phyloP scores from a whole-genome alignment of 1,140 invertebrate species.

The Coenobita brevimanus region DNA sequence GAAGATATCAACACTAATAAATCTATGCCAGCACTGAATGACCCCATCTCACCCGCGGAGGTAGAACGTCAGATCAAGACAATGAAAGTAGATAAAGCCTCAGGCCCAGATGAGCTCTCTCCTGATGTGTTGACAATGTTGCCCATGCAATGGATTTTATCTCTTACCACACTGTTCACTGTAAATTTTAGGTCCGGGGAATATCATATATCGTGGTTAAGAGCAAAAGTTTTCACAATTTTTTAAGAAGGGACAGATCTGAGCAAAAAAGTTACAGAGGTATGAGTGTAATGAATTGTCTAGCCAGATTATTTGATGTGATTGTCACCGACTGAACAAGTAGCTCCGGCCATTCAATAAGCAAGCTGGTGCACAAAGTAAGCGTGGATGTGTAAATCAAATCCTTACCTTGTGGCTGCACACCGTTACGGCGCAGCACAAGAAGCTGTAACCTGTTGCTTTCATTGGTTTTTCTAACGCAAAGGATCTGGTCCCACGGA shows the following conservation, averaged over 20 bases:
- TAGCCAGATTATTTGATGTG: conserved; percentile 1
- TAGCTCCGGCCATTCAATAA: neutral
- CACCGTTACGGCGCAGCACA: neutral
- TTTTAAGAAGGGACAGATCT: conserved; percentile 8
- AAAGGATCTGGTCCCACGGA: neutral
- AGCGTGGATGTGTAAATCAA: neutral
- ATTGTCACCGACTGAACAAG: neutral
- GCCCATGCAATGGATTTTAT: conserved; percentile 11
- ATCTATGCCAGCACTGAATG: conserved; percentile 8
- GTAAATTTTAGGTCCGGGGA: too few relatives aligned
- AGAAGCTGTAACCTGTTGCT: neutral
- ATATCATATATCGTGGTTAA: neutral
- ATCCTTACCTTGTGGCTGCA: neutral
- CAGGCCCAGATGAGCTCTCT: too few relatives aligned
- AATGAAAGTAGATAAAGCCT: conserved; percentile 25
- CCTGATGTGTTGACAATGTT: conserved; percentile 6
- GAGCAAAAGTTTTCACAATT: too few relatives aligned
- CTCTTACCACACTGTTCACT: neutral
- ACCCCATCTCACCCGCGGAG: neutral
- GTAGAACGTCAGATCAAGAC: too few relatives aligned
- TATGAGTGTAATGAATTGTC: conserved; percentile 3
- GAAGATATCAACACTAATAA: too few relatives aligned
- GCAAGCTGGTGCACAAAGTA: conserved; percentile 12
- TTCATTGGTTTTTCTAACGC: conserved; percentile 3
- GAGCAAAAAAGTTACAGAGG: neutral